Base-by-base conservation (phyloP, 2,888 invertebrate genomes). In the Cephus pulcher region DNA sequence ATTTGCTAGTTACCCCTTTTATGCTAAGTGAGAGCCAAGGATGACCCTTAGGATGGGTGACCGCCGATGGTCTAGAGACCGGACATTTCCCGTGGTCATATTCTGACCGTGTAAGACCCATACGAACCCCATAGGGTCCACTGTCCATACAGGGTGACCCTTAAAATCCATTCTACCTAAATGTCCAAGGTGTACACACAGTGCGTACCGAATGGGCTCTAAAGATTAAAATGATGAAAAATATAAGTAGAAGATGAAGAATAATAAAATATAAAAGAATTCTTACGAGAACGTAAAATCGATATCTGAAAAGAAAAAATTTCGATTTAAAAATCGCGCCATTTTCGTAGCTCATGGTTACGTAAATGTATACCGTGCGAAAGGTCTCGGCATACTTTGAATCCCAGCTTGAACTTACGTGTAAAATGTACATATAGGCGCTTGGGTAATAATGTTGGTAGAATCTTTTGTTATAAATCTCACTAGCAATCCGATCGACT, bases 11-110 rank as follows among this genome's bases (percentile, higher is more conserved):
- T 87, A 88, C 87, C 90, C 71, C 89, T 86, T 90, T 90, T 90
- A 90, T 90, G 90, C 89, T 88, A 90, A 90, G 89, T 87, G 88
- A 90, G 89, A 89, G 84, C 85, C 82, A 86, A 82, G 88, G 88
- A 89, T 89, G 89, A 89, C 89, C 89, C 89, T 86, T 82, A 68
- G 78, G 79, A 78, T 81, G 84, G 88, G 87, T 88, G 88, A 87
- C 87, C 85, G 86, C 83, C 83, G 11, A n/a, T 30, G 33, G 34
- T 69, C 69, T 32, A 15, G 83, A 81, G 81, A 84, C 89, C 86
- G 90, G 90, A 90, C 89, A 90, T 85, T 88, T 85, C 84, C 87
- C 88, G 86, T 86, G 87, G 83, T 86, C 88, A 85, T 83, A 85
- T 84, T 82, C 80, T 79, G 80, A 78, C 80, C 74, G 73, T 74